A percentile compares a stretch with the other conserved stretches of the same genome.
Evolutionary conservation across 2,888 invertebrate species (phyloP).

Genomic region (Gisinianus flammeolus): DNA sequence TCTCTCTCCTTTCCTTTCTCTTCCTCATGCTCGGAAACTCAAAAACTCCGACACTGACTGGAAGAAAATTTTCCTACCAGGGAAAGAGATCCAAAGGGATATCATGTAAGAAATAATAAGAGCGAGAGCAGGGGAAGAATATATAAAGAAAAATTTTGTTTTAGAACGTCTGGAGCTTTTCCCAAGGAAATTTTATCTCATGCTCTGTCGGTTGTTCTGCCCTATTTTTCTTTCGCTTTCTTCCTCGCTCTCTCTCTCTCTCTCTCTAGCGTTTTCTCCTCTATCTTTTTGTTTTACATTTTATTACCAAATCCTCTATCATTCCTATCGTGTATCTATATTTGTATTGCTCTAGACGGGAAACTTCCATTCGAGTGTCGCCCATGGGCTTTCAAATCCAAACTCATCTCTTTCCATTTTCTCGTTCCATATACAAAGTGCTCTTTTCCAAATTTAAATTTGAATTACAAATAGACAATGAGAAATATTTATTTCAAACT

Average conservation of each 20-base stretch:
- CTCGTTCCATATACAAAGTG: too few species aligned
- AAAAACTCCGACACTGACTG: too few species aligned
- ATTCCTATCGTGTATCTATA: neutral
- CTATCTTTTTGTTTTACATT: neutral
- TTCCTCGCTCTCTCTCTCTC: neutral
- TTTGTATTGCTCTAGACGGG: neutral
- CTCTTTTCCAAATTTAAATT: too few species aligned
- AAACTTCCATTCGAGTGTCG: neutral
- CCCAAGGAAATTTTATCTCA: constrained; percentile 11
- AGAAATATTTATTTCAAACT: too few species aligned
- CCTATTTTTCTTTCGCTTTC: constrained; percentile 10
- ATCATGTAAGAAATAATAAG: too few species aligned
- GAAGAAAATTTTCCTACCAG: too few species aligned
- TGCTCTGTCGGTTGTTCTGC: constrained; percentile 8
- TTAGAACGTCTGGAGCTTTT: constrained; percentile 18
- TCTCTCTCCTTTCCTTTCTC: neutral
- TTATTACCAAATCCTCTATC: neutral
- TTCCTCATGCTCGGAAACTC: constrained; percentile 17
- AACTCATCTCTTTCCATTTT: neutral
- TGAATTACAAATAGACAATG: too few species aligned
- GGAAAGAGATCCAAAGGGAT: too few species aligned
- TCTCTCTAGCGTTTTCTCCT: neutral
- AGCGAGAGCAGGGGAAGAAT: too few species aligned
- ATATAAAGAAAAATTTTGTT: neutral
- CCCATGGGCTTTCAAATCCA: neutral